Base-by-base conservation (phyloP, 2,888 invertebrate species). In the Amphipoea lucens region DNA sequence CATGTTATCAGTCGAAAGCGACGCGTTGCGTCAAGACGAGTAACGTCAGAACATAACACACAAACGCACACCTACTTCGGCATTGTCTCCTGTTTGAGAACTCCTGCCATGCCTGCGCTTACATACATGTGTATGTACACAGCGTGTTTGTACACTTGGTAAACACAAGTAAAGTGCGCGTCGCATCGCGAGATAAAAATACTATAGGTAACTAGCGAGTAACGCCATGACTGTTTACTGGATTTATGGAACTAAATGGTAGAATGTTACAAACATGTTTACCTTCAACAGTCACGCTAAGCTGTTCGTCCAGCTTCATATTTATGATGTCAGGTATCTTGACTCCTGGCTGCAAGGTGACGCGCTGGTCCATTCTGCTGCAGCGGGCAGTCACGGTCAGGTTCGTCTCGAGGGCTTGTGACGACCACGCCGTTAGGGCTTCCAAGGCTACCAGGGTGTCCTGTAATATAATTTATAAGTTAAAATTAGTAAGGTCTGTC, bases 381-480 rank as follows among this genome's bases (percentile, higher is more conserved):
- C 91, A 92, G 23, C 82, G 85, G 0, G 94, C 93, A 0, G 93
- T 93, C 14, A 97, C 93, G 2, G 92, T 93, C 65, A 97, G 88
- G 82, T 93, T 90, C 0, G 94, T 87, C 0, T 92, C 88, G 0
- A 90, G 57, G 0, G 89, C 76, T 1, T 90, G 85, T 0, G 94
- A 87, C 0, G 95, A 95, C 96, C 97, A 97, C n/a, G 95, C 92
- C 0, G 96, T 93, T 9, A 97, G 87, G 0, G 97, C 97, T 92
- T 97, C 97, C 14, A 97, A 92, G 1, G 97, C 97, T 74, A 97
- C 96, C 51, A 97, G 92, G 0, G 97, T 97, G 86, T 97, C 97
- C 97, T 97, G 93, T 9, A 11, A 45, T 45, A 45, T 45, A 45
- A 45, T 45, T 45, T 45, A 9, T 11, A 45, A 45, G 11, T 11